Evolutionary conservation across 2,113 vertebrate species (phyloP).

Genomic region (Eclectus roratus): DNA sequence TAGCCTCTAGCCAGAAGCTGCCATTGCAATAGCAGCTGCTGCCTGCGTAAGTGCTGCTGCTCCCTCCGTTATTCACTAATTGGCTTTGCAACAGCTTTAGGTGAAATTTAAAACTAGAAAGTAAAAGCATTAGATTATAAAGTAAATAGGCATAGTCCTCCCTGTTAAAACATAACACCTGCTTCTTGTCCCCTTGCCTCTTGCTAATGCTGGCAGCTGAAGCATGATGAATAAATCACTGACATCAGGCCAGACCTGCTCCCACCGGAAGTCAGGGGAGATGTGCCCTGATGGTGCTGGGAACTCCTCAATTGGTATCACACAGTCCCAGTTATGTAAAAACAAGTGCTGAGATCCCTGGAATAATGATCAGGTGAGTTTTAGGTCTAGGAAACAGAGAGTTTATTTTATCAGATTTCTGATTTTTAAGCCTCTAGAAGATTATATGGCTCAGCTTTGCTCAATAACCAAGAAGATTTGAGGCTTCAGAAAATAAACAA

Average conservation of each 20-base stretch:
- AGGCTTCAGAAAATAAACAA: constrained; percentile 8
- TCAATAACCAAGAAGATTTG: background rate
- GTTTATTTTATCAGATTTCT: background rate
- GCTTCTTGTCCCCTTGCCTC: background rate
- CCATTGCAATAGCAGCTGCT: fast-evolving
- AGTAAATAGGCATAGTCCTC: background rate
- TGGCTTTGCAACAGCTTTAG: background rate
- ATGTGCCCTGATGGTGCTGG: background rate
- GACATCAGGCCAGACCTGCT: background rate
- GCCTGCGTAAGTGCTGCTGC: fast-evolving
- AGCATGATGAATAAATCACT: background rate
- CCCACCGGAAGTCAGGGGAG: background rate
- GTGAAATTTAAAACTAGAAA: background rate
- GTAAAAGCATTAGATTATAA: background rate
- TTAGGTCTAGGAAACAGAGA: background rate
- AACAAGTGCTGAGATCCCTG: background rate
- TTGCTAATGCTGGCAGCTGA: background rate
- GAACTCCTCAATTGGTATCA: background rate
- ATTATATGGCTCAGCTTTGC: background rate
- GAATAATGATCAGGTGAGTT: background rate
- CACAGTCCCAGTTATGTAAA: background rate
- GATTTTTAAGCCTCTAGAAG: background rate
- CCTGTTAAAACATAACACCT: background rate
- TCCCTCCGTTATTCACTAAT: background rate
- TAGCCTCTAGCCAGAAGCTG: background rate